These are phyloP conservation scores for Clupea harengus DNA, from an alignment of 2,113 vertebrate genomes.

Conservation along the genomic window DNA sequence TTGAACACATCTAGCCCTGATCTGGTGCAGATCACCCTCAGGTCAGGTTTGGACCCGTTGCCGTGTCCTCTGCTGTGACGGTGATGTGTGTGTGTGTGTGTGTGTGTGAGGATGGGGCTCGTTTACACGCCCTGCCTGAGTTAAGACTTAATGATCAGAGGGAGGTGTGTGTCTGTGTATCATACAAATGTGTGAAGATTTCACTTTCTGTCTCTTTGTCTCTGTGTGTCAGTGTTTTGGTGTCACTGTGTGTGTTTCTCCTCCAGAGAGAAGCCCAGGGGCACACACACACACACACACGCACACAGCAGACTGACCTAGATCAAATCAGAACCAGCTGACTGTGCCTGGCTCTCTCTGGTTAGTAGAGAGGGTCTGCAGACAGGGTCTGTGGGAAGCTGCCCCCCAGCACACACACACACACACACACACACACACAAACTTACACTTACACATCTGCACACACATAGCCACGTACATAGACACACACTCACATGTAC, in stretches of 20 bases:
- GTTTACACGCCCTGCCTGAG: too few species aligned
- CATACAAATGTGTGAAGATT: not conserved
- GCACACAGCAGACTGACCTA: conserved; percentile 47
- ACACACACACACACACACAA: not conserved
- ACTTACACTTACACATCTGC: too few species aligned
- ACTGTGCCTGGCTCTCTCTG: conserved; percentile 35
- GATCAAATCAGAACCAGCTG: conserved; percentile 50
- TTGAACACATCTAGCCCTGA: too few species aligned
- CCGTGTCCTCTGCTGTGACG: too few species aligned
- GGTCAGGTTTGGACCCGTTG: too few species aligned
- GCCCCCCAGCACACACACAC: conserved; percentile 12
- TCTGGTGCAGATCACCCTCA: too few species aligned
- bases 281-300: conserved; percentile 22
- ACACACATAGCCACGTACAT: too few species aligned
- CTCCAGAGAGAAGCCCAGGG: conserved; percentile 5
- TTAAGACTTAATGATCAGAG: too few species aligned
- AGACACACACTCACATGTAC: not conserved
- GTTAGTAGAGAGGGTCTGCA: conserved; percentile 12
- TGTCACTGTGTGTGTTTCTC: not conserved
- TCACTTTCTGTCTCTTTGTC: not conserved
- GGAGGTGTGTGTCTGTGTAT: not conserved
- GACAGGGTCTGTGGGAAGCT: not conserved
- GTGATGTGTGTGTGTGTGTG: too few species aligned
- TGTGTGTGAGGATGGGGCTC: too few species aligned
- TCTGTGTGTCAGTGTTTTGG: not conserved